phyloP scores from a whole-genome alignment of 37 sponge, comb jelly and placozoan genomes.

The Petrosia ficiformis region DNA sequence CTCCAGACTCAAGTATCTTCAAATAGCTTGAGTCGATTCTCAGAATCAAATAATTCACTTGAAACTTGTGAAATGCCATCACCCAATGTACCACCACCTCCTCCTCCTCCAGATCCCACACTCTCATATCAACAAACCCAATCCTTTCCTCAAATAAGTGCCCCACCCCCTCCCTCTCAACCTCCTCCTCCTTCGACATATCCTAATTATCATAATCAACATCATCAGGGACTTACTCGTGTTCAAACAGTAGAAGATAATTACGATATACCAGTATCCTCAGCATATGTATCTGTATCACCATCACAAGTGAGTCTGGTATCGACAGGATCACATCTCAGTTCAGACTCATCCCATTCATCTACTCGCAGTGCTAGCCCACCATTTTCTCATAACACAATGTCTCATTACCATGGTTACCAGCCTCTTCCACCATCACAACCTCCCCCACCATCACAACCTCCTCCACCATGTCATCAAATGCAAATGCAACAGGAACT shows the following conservation, averaged over 20 bases:
- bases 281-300: neutral
- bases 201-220: neutral
- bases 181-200: neutral
- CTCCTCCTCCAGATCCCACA: constrained; percentile 13
- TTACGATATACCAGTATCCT: neutral
- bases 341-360: neutral
- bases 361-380: neutral
- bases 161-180: constrained; percentile 9
- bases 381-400: neutral
- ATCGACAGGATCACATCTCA: neutral
- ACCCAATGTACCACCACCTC: too few relatives aligned
- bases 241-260: neutral
- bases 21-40: too few relatives aligned
- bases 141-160: neutral
- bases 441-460: neutral
- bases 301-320: neutral
- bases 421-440: neutral
- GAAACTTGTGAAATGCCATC: too few relatives aligned
- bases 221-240: neutral
- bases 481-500: neutral
- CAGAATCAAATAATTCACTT: too few relatives aligned
- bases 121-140: neutral
- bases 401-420: neutral
- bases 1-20: too few relatives aligned
- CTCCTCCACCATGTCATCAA: neutral